phyloP scores from a whole-genome alignment of 2,888 invertebrate species.

The Melanostoma scalare region DNA sequence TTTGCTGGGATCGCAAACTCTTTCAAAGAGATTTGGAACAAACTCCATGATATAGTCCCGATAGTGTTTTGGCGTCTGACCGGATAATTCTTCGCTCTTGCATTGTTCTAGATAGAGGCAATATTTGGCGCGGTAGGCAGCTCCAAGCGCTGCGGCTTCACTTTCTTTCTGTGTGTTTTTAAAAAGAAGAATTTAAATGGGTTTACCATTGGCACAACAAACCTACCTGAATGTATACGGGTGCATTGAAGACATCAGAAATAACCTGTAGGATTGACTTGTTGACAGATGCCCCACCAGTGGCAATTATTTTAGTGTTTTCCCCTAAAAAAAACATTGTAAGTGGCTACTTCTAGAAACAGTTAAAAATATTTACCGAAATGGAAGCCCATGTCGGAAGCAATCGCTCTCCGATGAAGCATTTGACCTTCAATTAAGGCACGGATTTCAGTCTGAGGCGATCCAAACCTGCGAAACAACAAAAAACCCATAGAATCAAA shows the following conservation, averaged over 20 bases:
- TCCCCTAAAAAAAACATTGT: slow-evolving; percentile 76
- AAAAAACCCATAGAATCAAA: background rate
- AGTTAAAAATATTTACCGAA: slow-evolving; percentile 83
- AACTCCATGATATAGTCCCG: slow-evolving; percentile 79
- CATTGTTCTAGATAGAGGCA: slow-evolving; percentile 80
- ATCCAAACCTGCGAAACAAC: slow-evolving; percentile 77
- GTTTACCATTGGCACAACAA: background rate
- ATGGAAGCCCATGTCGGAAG: slow-evolving; percentile 90
- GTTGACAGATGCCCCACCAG: slow-evolving; percentile 96
- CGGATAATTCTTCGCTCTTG: slow-evolving; percentile 19
- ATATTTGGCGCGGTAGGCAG: slow-evolving; percentile 88
- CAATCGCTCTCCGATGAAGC: slow-evolving; percentile 90
- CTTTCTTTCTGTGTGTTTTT: slow-evolving; percentile 85
- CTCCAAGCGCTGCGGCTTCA: slow-evolving; percentile 94
- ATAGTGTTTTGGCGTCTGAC: slow-evolving; percentile 75
- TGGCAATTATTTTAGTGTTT: slow-evolving; percentile 91
- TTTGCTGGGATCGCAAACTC: slow-evolving; percentile 88
- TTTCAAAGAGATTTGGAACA: slow-evolving; percentile 81
- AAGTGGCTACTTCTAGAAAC: background rate
- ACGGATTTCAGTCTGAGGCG: slow-evolving; percentile 90
- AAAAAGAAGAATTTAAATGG: slow-evolving; percentile 17
- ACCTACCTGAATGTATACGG: slow-evolving; percentile 92
- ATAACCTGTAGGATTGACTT: slow-evolving; percentile 93
- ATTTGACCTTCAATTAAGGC: slow-evolving; percentile 97
- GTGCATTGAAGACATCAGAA: slow-evolving; percentile 95